These are phyloP conservation scores for Sapayoa aenigma DNA, from an alignment of 2,113 vertebrate genomes.

Conservation along the genomic window DNA sequence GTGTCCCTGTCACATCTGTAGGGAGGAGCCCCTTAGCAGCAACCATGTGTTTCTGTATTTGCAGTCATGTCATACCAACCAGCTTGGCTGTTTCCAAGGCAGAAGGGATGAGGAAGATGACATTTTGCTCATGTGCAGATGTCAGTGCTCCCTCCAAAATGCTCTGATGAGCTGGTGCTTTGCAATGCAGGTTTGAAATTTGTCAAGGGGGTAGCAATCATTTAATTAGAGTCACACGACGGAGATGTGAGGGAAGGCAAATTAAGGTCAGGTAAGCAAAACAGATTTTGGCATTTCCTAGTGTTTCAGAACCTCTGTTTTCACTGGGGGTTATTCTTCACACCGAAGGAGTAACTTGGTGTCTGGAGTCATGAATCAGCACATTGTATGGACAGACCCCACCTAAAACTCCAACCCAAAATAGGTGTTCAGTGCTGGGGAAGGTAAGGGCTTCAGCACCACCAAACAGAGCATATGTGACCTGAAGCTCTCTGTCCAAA, in stretches of 20 bases:
- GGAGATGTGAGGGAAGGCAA: not conserved
- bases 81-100: not conserved
- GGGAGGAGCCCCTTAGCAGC: not conserved
- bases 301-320: not conserved
- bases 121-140: not conserved
- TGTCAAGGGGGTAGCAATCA: slow-evolving; percentile 43
- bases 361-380: not conserved
- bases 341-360: not conserved
- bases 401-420: not conserved
- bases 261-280: slow-evolving; percentile 51
- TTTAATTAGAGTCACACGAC: slow-evolving; percentile 54
- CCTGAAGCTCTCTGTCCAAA: not conserved
- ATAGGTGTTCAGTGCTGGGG: not conserved
- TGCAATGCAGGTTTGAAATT: not conserved
- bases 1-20: not conserved
- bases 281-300: slow-evolving; percentile 2
- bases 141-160: not conserved
- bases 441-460: not conserved
- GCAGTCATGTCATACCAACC: not conserved
- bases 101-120: not conserved
- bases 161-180: slow-evolving; percentile 6
- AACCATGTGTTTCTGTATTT: not conserved
- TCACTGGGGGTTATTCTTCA: not conserved
- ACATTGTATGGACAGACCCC: not conserved
- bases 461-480: not conserved